These are phyloP conservation scores for Lasiurus borealis DNA, from an alignment of 2,113 vertebrate species.

Conservation along the genomic window DNA sequence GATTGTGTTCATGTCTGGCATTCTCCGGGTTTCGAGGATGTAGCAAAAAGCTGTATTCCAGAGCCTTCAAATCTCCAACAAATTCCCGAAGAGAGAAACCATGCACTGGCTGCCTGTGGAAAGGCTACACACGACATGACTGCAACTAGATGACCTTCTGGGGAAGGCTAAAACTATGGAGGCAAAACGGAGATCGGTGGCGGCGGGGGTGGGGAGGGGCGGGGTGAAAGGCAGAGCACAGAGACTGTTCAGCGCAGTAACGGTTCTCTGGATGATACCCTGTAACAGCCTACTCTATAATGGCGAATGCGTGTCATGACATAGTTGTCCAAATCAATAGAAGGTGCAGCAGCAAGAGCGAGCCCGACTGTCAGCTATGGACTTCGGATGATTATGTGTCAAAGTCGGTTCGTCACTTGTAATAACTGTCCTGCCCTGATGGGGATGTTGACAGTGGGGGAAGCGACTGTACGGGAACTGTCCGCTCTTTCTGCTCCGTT, in stretches of 20 bases:
- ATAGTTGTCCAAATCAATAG: neutral
- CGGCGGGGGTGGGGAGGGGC: too few relatives aligned
- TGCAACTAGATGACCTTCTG: neutral
- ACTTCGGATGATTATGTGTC: neutral
- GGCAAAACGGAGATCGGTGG: neutral
- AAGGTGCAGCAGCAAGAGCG: neutral
- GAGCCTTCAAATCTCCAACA: neutral
- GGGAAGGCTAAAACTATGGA: neutral
- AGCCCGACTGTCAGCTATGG: neutral
- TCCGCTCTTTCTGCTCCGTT: neutral
- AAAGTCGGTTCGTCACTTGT: neutral
- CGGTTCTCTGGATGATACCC: too few relatives aligned
- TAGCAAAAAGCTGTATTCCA: neutral
- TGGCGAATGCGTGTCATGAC: neutral
- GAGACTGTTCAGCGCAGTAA: too few relatives aligned
- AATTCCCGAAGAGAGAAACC: constrained; percentile 8
- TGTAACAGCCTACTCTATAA: too few relatives aligned
- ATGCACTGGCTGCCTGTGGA: neutral
- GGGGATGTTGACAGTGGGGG: neutral
- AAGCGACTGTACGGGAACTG: neutral
- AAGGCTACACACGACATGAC: neutral
- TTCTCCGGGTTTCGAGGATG: too few relatives aligned
- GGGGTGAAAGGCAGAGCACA: neutral
- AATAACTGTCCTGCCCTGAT: neutral
- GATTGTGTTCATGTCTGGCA: neutral